Conservation (phyloP, 2,888 invertebrate genomes). For the Fissipunctia ypsillon region DNA sequence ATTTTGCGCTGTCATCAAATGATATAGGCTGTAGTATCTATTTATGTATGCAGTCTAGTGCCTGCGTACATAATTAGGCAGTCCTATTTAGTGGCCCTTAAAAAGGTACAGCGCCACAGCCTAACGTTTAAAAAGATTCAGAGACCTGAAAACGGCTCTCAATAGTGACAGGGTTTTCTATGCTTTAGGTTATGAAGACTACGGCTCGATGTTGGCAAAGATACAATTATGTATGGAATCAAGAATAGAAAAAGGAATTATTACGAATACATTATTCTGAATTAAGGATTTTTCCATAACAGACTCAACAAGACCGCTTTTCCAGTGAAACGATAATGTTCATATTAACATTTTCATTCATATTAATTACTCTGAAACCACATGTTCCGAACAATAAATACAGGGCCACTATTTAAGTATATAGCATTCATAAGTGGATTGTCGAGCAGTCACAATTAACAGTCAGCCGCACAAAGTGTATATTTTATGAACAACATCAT, state of each 20-base stretch:
- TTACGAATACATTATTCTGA: neutral
- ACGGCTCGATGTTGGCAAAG: neutral
- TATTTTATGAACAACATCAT: conserved; percentile 70
- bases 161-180: neutral
- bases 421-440: conserved; percentile 55
- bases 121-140: conserved; percentile 1
- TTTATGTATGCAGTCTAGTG: neutral
- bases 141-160: neutral
- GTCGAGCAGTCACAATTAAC: conserved; percentile 57
- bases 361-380: conserved; percentile 27
- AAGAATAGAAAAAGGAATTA: neutral
- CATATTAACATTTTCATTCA: conserved; percentile 17
- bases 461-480: conserved; percentile 61
- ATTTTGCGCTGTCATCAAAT: neutral
- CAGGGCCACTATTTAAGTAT: conserved; percentile 34
- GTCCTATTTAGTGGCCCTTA: neutral
- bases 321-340: neutral
- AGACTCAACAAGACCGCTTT: neutral
- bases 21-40: neutral
- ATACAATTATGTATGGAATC: neutral
- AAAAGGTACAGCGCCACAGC: neutral
- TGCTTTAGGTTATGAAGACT: neutral
- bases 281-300: neutral
- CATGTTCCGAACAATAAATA: conserved; percentile 38
- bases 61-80: neutral